Evolutionary conservation across 2,888 invertebrate genomes (phyloP), one percentile per base, ranked within the genome.

Genomic region (Pardosa pseudoannulata): DNA sequence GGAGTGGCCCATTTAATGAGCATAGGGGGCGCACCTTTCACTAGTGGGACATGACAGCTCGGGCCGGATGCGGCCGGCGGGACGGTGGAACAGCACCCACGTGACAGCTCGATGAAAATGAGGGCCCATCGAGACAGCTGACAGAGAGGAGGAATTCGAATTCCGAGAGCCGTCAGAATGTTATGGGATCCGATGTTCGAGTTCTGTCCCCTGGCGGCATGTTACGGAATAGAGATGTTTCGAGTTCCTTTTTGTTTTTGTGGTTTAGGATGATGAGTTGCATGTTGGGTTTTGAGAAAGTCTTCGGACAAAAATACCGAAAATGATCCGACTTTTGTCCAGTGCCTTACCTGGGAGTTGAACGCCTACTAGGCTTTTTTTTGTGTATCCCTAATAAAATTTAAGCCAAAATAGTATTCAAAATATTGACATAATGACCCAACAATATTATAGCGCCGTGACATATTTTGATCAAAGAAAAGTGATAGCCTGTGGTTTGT

Each of bases 1-100:
- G 56, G 56, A 56, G 56, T 56, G 56, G 56, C 56, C 16, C 56
- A 56, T 56, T 19, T 23, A 56, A 56, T 56, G 56, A 56, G 23
- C 11, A 56, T 56, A 56, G 23, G 56, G 56, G 56, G 56, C 56
- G 56, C 56, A 56, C 56, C 23, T 56, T 56, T 23, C 23, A 46
- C 13, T 46, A 23, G 56, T 23, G 56, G 56, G 23, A 56, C 56
- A 56, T 56, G 56, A 56, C 56, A 56, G 56, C 23, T 56, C 5
- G 23, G 56, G 56, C 23, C 56, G 56, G 23, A 56, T 56, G 23
- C 56, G 23, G 56, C 23, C 56, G 3, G 56, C 56, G 23, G 56
- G 56, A 56, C 56, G 16, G 56, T 16, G 23, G 23, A 23, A 23
- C 56, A 56, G 56, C 56, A 56, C 56, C 56, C 56, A 56, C 56